Base-by-base conservation (phyloP, 2,113 vertebrate genomes). In the Stictonetta naevosa region DNA sequence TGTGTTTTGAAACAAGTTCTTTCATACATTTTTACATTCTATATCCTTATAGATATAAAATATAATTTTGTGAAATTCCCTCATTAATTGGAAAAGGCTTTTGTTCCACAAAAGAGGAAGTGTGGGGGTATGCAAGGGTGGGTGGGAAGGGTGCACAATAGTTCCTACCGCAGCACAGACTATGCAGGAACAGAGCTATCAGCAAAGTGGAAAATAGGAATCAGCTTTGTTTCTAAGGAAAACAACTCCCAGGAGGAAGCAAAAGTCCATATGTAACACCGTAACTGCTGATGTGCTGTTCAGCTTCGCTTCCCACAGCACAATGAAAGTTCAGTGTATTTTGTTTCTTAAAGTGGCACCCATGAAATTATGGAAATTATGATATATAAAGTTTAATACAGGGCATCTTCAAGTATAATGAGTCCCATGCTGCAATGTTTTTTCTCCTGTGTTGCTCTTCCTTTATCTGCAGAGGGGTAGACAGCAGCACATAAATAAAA, bases 201-300 rank as follows among this genome's bases (percentile, higher is more conserved):
- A 79, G 86, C 88, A 76, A 88, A 93, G 92, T 96, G 95, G 88
- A 93, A 96, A 97, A 96, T 86, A 88, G 86, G 80, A 94, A 83
- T 96, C 83, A 84, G 60, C 88, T 96, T 94, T 96, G 92, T 86
- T 96, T 96, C 95, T 86, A 69, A 90, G 86, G 88, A 94, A 92
- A 93, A 83, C 83, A 93, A n/a, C 69, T 95, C 93, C 88, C 69
- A 86, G 58, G 83, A 94, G 96, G 92, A 96, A 95, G 83, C 85
- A 84, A 7, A 90, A 93, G 83, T 86, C 96, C 76, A n/a, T 95
- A 83, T 92, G 83, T 86, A 93, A 81, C 69, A 58, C 46, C 40
- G 22, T 94, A 95, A 86, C 83, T 83, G 73, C 85, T 90, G 86
- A 81, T 78, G 68, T 67, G 52, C 80, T 75, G 56, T 90, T 83